These are phyloP conservation scores for Gallinago jamesoni DNA, from an alignment of 2,113 vertebrate species.

Conservation along the genomic window DNA sequence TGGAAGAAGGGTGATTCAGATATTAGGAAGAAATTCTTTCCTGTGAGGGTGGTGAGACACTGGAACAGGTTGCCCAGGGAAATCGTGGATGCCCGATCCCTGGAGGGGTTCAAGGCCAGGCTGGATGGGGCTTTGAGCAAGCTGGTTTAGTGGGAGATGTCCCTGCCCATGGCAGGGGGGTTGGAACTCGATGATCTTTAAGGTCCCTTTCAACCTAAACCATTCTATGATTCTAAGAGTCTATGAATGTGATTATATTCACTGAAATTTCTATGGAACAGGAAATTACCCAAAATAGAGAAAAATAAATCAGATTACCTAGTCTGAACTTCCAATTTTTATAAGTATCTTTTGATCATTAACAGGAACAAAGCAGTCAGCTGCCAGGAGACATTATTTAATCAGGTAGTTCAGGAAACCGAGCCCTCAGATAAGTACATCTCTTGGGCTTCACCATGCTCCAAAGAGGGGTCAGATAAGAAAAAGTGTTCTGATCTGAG, in stretches of 20 bases:
- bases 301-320: neutral
- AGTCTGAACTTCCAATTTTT: neutral
- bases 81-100: rapidly evolving
- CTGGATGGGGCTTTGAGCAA: neutral
- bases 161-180: rapidly evolving
- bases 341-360: neutral
- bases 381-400: neutral
- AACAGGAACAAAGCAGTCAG: neutral
- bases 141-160: neutral
- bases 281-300: neutral
- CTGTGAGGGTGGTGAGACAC: neutral
- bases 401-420: neutral
- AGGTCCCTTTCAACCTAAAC: neutral
- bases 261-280: neutral
- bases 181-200: neutral
- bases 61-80: neutral
- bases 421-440: neutral
- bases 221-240: neutral
- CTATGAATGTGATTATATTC: neutral
- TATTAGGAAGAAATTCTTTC: neutral
- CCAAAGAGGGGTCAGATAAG: neutral
- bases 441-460: neutral
- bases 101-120: neutral
- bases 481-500: neutral
- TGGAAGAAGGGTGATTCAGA: neutral